Conservation (phyloP, 2,888 invertebrate genomes). For the Brenthis ino region DNA sequence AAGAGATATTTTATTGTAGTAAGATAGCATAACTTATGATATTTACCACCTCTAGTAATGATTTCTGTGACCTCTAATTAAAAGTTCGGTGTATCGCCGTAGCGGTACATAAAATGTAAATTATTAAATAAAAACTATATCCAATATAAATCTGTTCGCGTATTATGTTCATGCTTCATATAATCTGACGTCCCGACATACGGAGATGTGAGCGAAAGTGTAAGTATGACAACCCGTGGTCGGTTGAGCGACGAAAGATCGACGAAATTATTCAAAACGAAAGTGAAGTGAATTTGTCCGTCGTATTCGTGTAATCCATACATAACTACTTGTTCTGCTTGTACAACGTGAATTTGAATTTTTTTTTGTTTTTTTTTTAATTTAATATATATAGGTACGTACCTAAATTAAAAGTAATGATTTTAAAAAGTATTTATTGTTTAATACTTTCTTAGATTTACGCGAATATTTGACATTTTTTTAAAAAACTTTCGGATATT, state of each 20-base stretch:
- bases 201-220: conserved; percentile 33
- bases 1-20: too few species aligned
- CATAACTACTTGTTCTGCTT: conserved; percentile 1
- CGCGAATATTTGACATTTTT: too few species aligned
- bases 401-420: too few species aligned
- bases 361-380: not conserved
- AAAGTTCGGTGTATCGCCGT: too few species aligned
- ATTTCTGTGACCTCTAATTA: too few species aligned
- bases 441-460: too few species aligned
- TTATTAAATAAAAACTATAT: not conserved
- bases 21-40: too few species aligned
- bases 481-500: too few species aligned
- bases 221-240: conserved; percentile 31
- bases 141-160: not conserved
- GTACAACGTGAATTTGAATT: not conserved
- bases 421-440: too few species aligned
- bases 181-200: conserved; percentile 8
- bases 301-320: conserved; percentile 8
- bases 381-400: too few species aligned
- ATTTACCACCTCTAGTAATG: too few species aligned
- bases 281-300: conserved; percentile 31
- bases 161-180: conserved; percentile 5
- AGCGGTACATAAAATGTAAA: not conserved
- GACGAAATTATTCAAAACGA: conserved; percentile 35
- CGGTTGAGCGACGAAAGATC: conserved; percentile 26